phyloP scores from a whole-genome alignment of 2,113 vertebrate species.

The Pollachius pollachius region DNA sequence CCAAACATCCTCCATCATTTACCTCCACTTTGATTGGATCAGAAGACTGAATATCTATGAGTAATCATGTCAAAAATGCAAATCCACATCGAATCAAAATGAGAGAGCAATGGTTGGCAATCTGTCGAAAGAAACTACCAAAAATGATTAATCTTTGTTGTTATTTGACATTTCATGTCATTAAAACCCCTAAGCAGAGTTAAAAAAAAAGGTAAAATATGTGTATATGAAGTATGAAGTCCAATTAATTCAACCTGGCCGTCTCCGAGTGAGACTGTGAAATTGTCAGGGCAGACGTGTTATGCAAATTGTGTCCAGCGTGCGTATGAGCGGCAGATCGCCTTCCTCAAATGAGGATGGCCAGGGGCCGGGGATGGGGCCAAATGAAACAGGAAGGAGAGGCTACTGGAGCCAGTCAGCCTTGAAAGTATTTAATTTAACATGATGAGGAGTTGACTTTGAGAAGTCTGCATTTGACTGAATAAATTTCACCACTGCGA shows the following conservation, averaged over 20 bases:
- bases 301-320: constrained; percentile 69
- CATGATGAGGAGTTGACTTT: constrained; percentile 71
- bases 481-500: constrained; percentile 45
- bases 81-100: too few species aligned
- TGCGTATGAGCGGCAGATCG: constrained; percentile 50
- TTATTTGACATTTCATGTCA: too few species aligned
- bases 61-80: too few species aligned
- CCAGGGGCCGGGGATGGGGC: constrained; percentile 51
- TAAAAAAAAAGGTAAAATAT: too few species aligned
- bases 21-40: too few species aligned
- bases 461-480: constrained; percentile 76
- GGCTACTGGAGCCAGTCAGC: constrained; percentile 58
- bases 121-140: too few species aligned
- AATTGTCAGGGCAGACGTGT: constrained; percentile 48
- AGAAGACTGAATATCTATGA: too few species aligned
- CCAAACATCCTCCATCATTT: too few species aligned
- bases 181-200: too few species aligned
- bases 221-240: not conserved
- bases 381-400: constrained; percentile 57
- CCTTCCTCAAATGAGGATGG: constrained; percentile 59
- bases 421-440: constrained; percentile 81
- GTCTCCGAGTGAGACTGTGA: constrained; percentile 34
- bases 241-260: constrained; percentile 49
- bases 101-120: too few species aligned
- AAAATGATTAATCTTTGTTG: too few species aligned